Base-by-base conservation (phyloP, 2,113 vertebrate genomes). In the Herpetotheres cachinnans region DNA sequence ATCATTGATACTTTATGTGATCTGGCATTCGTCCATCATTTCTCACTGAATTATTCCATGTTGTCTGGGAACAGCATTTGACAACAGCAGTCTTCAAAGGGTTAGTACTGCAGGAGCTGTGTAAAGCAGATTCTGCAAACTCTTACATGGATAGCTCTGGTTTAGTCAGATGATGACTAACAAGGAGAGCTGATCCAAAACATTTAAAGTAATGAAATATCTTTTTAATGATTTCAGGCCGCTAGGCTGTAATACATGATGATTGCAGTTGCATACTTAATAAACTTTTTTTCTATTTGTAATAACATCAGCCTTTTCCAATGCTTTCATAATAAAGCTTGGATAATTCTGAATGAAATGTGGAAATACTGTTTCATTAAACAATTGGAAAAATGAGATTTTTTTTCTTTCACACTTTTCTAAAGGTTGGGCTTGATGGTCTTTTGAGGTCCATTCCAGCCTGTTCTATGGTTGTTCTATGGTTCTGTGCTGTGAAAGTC, bases 61-160 rank as follows among this genome's bases (percentile, higher is more conserved):
- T 71, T 85, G n/a, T 86, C 84, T 87, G 61, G n/a, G 65, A 95
- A 85, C 25, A 82, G 20, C 55, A 26, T 77, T 92, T 92, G 94
- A 95, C 78, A 92, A 61, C 62, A 90, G 52, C 70, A 30, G 27
- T 65, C 71, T 86, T 95, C 94, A 95, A 90, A 96, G 49, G 8
- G 30, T 69, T 67, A 61, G 71, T 88, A 25, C 40, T 65, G 79
- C 62, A 77, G 90, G 49, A 95, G 62, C 85, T 77, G 44, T 18
- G 11, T 90, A 69, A 90, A 78, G 74, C 58, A 72, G 66, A 80
- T 80, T 56, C 74, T 83, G 54, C 49, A 69, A 34, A 88, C 58
- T 65, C 71, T 77, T 79, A 65, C 58, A 58, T 22, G 36, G 49
- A 21, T 61, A 65, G 66, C 69, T 61, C 78, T 76, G 82, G 16